Evolutionary conservation across 2,888 invertebrate genomes (phyloP), one percentile per base, ranked within the genome.

Genomic region (Caenorhabditis macrosperma): DNA sequence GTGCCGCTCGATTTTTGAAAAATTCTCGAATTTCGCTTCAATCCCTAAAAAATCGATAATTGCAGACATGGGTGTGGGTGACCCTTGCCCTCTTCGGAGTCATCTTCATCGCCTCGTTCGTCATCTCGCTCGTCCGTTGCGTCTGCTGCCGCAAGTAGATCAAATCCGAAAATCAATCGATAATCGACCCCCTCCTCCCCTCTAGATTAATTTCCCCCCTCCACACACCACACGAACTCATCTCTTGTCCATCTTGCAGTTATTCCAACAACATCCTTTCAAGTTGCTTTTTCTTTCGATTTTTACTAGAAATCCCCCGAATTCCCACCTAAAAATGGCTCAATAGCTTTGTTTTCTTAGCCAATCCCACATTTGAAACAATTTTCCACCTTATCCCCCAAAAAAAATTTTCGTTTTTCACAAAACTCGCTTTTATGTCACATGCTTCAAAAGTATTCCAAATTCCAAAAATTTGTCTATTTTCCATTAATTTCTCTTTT

Each of bases 51-150:
- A 24, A 9, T 41, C n/a, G 41, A 41, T 41, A 6, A n/a, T 81
- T 83, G 28, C 82, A 85, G 85, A 82, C 82, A 17, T 89, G 88
- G 89, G 87, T 87, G 15, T 83, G 88, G 81, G 82, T 89, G 12
- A 76, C 85, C 15, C 76, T 89, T 44, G 84, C 88, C 12, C 82
- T 86, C 2, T 61, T 88, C 64, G 89, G 84, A 30, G 88, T 89
- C 44, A 76, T 88, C 61, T 71, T 85, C 60, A 59, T 87, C 38
- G 87, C 88, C 44, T 83, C 84, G 35, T 80, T 89, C 76, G 79
- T 89, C 38, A 77, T 89, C 20, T 85, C 85, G 10, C 44, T 89
- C 35, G 67, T 89, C 64, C 80, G 88, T 35, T 89, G 88, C 57
- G 26, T 89, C 61, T 89, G 83, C 81, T 89, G 89, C 68, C 86